A percentile compares a stretch with the other conserved stretches of the same genome.
Evolutionary conservation across 2,888 invertebrate species (phyloP).

Genomic region (Mayetiola destructor): DNA sequence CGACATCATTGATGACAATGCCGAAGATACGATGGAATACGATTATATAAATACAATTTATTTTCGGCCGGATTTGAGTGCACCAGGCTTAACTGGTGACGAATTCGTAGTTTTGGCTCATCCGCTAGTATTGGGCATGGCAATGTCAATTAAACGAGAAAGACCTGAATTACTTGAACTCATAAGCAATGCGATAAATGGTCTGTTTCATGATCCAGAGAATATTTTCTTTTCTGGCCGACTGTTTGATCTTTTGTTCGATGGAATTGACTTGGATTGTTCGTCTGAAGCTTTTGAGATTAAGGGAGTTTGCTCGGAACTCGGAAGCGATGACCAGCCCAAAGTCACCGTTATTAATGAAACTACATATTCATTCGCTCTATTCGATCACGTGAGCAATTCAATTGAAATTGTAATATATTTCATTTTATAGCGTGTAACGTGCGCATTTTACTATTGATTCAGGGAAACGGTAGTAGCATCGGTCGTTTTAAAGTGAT

Average conservation of each 20-base stretch:
- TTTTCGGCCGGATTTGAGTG: background rate
- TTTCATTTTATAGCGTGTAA: background rate
- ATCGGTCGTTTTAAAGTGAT: conserved; percentile 54
- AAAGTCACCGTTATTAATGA: background rate
- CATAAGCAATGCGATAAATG: conserved; percentile 51
- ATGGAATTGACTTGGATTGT: conserved; percentile 58
- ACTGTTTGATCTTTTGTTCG: conserved; percentile 57
- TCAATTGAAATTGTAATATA: background rate
- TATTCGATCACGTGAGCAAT: background rate
- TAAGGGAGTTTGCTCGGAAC: conserved; percentile 53
- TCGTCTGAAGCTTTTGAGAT: conserved; percentile 60
- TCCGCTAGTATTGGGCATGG: conserved; percentile 46
- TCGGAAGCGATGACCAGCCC: conserved; percentile 42
- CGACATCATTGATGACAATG: conserved; percentile 34
- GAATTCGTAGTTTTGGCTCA: background rate
- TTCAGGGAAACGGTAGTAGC: conserved; percentile 58
- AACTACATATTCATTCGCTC: background rate
- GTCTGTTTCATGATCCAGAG: conserved; percentile 50
- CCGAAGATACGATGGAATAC: conserved; percentile 5
- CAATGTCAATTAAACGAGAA: conserved; percentile 41
- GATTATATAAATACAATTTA: background rate
- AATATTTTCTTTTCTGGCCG: conserved; percentile 36
- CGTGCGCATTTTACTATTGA: no score
- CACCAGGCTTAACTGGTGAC: conserved; percentile 7
- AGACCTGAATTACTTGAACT: conserved; percentile 54